Conservation (phyloP, 2,888 invertebrate species). For the Anagyrus pseudococci region DNA sequence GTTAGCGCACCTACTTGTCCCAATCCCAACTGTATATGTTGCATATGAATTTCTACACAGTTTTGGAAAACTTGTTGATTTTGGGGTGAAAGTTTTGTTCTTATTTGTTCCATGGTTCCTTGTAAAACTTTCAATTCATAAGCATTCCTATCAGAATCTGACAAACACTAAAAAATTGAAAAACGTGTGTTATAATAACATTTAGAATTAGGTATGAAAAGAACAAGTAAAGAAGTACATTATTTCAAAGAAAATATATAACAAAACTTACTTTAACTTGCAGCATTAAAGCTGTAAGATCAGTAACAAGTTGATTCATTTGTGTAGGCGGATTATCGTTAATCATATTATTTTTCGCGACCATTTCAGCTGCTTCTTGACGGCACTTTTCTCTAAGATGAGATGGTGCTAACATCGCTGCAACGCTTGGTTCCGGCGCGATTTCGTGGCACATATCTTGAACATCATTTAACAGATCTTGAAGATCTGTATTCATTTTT, state of each 20-base stretch:
- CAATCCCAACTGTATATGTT: constrained; percentile 83
- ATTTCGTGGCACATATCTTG: constrained; percentile 85
- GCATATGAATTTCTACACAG: constrained; percentile 90
- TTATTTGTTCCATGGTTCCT: constrained; percentile 90
- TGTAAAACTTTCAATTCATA: constrained; percentile 90
- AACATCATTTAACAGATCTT: constrained; percentile 84
- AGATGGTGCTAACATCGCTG: constrained; percentile 87
- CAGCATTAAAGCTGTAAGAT: constrained; percentile 87
- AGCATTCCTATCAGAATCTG: constrained; percentile 84
- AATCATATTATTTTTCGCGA: constrained; percentile 73
- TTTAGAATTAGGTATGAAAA: too few species aligned
- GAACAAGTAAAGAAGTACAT: too few species aligned
- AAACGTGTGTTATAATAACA: too few species aligned
- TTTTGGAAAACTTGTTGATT: constrained; percentile 85
- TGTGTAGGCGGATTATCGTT: constrained; percentile 69
- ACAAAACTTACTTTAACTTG: constrained; percentile 74
- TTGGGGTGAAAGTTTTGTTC: constrained; percentile 75
- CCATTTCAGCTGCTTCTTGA: constrained; percentile 83
- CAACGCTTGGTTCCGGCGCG: constrained; percentile 84
- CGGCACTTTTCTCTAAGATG: constrained; percentile 86
- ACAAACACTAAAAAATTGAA: constrained; percentile 64
- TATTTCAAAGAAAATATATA: neutral
- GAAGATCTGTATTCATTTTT: constrained; percentile 86
- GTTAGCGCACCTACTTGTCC: constrained; percentile 58
- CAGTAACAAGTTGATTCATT: constrained; percentile 81